Percentiles rank a stretch among this genome's conserved stretches.
Conservation (phyloP, 2,113 vertebrate genomes). For the Talpa occidentalis region DNA sequence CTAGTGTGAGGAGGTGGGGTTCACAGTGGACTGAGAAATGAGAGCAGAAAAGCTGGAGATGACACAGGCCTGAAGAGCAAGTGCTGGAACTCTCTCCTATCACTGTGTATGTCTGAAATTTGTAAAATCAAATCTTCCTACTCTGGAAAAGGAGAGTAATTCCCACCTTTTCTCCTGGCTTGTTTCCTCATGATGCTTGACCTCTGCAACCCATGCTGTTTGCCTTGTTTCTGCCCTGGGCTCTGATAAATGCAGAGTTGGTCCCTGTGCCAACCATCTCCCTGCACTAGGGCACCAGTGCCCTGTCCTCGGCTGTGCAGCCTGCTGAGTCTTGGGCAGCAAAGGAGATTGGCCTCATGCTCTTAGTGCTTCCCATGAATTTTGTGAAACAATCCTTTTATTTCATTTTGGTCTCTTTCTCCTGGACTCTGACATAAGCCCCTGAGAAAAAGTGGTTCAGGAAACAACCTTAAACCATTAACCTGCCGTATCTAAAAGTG, state of each 20-base stretch:
- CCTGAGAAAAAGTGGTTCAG: background rate
- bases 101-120: background rate
- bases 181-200: background rate
- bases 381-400: background rate
- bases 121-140: background rate
- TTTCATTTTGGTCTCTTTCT: background rate
- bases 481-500: background rate
- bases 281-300: background rate
- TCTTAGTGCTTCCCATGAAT: background rate
- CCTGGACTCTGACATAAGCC: background rate
- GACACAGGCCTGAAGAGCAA: background rate
- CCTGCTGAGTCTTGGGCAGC: background rate
- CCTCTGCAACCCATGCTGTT: rapidly evolving
- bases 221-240: background rate
- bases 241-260: background rate
- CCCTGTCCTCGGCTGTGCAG: no score
- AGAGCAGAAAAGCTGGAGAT: background rate
- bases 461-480: background rate
- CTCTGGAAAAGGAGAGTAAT: background rate
- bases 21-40: background rate
- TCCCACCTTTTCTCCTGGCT: background rate
- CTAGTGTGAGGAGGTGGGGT: background rate
- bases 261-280: rapidly evolving
- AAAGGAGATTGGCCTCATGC: background rate
- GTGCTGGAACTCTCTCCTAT: background rate